Base-by-base conservation (phyloP, 1,140 invertebrate genomes). In the Drosophila bipectinata region DNA sequence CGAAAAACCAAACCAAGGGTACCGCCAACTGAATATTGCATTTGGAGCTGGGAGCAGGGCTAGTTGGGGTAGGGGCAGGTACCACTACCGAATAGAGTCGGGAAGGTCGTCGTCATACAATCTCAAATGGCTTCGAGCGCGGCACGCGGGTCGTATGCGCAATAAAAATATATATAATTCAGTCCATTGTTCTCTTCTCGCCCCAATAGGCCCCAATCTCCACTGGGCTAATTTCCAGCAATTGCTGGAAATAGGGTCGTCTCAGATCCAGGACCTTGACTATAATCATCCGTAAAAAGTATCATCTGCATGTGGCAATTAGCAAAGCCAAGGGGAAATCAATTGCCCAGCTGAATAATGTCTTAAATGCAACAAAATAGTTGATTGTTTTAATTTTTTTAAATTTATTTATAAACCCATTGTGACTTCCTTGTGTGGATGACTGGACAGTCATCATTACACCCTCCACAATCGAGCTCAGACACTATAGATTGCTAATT, bases 131-230 rank as follows among this genome's bases (percentile, higher is more conserved):
- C 49, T 76, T 75, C 47, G 54, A 47, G 21, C 55, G 60, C 48
- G 63, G 71, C 45, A 73, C 51, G 72, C 69, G 67, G 54, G 79
- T 72, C 80, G 81, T 84, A 84, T 83, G 80, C 67, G 77, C 81
- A 83, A 83, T 84, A 68, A 85, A 68, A 80, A 55, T 62, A 61
- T 61, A 60, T 57, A 56, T 48, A 61, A 73, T 49, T 8, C 28
- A 21, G 21, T 37, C 44, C 21, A 7, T 21, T 21, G 3, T 2
- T 10, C 14, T 15, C 9, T 7, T 34, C 37, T 41, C 18, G 18
- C 18, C 18, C 18, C 18, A 18, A 18, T 18, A 18, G 18, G 18
- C 18, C 18, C 18, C 18, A 18, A 18, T 18, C 12, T 58, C 21
- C 21, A 21, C 2, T 21, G 21, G 21, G 59, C 82, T 81, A 87